Conservation (phyloP, 2,888 invertebrate genomes). For the Synanthedon vespiformis region DNA sequence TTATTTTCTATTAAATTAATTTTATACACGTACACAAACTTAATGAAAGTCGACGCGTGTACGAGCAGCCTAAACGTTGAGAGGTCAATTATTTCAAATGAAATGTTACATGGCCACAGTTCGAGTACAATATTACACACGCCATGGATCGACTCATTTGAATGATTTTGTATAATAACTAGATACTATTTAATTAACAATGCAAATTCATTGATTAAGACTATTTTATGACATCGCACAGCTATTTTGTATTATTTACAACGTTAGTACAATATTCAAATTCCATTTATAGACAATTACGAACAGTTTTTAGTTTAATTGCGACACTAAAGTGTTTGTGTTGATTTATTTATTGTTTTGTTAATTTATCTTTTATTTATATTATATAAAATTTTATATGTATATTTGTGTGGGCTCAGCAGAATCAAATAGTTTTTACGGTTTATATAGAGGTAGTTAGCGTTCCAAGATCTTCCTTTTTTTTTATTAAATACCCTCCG, state of each 20-base stretch:
- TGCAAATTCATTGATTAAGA: background rate
- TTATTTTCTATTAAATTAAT: no score
- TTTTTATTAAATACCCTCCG: constrained; percentile 2
- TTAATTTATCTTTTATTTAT: constrained; percentile 64
- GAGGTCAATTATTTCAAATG: background rate
- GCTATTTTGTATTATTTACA: constrained; percentile 19
- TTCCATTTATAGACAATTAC: constrained; percentile 28
- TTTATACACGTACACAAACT: no score
- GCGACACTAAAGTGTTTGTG: constrained; percentile 58
- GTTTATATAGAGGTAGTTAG: constrained; percentile 52
- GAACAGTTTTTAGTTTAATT: constrained; percentile 35
- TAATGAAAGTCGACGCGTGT: no score
- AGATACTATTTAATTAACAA: constrained; percentile 2
- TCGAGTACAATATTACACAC: no score
- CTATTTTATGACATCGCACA: constrained; percentile 1
- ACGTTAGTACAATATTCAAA: constrained; percentile 37
- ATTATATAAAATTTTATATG: constrained; percentile 52
- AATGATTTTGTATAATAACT: constrained; percentile 1
- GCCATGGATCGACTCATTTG: no score
- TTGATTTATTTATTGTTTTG: constrained; percentile 61
- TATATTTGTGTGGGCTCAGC: constrained; percentile 11
- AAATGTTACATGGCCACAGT: no score
- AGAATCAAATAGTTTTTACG: constrained; percentile 36
- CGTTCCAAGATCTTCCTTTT: constrained; percentile 39
- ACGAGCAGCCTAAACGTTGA: background rate